Conservation (phyloP, 2,113 vertebrate species). For the Scalopus aquaticus region DNA sequence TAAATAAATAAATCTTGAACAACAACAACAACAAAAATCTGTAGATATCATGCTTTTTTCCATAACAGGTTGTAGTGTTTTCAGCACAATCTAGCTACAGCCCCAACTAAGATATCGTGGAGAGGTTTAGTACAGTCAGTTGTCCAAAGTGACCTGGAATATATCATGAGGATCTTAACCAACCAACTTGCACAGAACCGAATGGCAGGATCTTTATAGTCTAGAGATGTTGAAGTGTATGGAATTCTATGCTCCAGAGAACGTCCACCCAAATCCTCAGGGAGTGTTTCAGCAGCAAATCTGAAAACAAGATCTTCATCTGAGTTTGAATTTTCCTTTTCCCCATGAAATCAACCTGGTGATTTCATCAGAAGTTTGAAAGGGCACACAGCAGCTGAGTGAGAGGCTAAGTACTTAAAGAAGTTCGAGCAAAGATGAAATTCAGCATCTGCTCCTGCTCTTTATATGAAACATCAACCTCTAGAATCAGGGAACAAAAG, state of each 20-base stretch:
- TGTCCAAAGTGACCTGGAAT: neutral
- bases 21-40: no score
- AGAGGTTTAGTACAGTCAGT: neutral
- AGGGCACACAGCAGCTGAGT: no score
- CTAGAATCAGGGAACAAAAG: neutral
- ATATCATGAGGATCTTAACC: neutral
- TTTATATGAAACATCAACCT: neutral
- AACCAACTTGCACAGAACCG: neutral
- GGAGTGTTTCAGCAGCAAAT: neutral
- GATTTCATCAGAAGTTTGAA: neutral
- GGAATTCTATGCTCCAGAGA: neutral
- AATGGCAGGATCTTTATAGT: neutral
- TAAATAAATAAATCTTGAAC: no score
- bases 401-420: neutral
- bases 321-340: constrained; percentile 1
- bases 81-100: neutral
- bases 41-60: neutral
- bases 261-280: neutral
- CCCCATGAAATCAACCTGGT: neutral
- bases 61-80: neutral
- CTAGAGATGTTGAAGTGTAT: rapidly evolving
- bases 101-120: neutral
- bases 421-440: neutral
- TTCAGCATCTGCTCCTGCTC: neutral
- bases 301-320: neutral